Evolutionary conservation across 35 echinoderm and acorn worm species (phyloP), one percentile per base, ranked within the genome.

Genomic region (Stichopus chloronotus): DNA sequence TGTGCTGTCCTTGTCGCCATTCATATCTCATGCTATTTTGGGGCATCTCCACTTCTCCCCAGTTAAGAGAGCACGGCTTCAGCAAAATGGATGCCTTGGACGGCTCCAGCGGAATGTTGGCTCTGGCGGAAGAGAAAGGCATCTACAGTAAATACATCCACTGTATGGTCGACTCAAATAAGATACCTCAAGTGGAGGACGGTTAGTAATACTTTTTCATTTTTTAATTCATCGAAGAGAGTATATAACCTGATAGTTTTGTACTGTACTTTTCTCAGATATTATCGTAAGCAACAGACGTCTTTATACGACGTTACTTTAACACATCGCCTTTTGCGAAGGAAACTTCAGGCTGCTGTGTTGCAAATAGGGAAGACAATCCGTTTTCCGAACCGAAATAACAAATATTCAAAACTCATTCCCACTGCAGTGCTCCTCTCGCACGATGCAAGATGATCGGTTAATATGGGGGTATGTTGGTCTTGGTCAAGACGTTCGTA

Each of bases 151-250:
- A 91, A 4, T 78, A 77, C 71, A 8, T 78, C 25, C 53, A 55
- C 53, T 91, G 90, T 12, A 91, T 91, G 90, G 90, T 91, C 22
- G 90, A 72, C 23, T n/a, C 76, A 3, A 53, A 77, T n/a, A 91
- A 91, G 58, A 79, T 91, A 14, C 71, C 69, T 19, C 22, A 91
- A 91, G 53, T 91, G 23, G 90, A 91, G 0, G 90, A 91, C 24
- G 90, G 90, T 91, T 20, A 77, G 71, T 59, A 43, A 8, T 74
- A 20, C 19, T 5, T 14, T 65, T 65, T 65, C 16, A 63, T 10
- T 65, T 65, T 10, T 65, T 72, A 72, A 72, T 21, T 72, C 13
- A 16, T 16, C 13, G 22, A 22, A 4, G 13, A 22, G 69, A 22
- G 13, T 72, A 16, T 21, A 13, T 2, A 72, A 16, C 13, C 22